Evolutionary conservation across 2,113 vertebrate species (phyloP).

Genomic region (Microcebus griseorufus): DNA sequence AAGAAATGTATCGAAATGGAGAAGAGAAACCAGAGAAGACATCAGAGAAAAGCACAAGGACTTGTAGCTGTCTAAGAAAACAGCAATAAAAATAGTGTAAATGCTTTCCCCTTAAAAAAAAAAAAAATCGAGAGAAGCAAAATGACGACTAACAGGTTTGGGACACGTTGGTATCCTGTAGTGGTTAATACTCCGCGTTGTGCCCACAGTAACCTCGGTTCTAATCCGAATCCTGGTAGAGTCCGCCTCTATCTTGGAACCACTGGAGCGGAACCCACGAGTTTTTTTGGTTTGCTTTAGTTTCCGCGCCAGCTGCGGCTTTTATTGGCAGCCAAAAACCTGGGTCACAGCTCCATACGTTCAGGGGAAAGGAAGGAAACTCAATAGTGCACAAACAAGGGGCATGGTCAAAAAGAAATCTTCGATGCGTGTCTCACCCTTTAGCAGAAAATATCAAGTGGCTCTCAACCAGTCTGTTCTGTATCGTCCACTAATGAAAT

Average conservation of each 20-base stretch:
- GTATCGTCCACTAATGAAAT: not conserved
- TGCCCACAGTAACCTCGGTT: not conserved
- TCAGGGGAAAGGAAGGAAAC: no score
- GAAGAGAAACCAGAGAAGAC: not conserved
- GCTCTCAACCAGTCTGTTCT: not conserved
- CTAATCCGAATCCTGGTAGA: not conserved
- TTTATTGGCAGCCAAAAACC: not conserved
- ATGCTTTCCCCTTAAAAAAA: not conserved
- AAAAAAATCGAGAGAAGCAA: not conserved
- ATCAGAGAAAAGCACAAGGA: not conserved
- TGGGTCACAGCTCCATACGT: no score
- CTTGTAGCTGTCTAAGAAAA: not conserved
- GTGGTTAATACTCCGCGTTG: not conserved
- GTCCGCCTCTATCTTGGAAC: not conserved
- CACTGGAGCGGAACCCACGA: not conserved
- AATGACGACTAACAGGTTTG: not conserved
- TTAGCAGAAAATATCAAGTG: not conserved
- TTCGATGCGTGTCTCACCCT: not conserved
- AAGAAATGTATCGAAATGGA: not conserved
- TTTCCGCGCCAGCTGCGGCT: not conserved
- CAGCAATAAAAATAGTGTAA: not conserved
- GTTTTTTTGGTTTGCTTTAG: not conserved
- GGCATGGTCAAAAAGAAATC: not conserved
- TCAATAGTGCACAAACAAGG: not conserved
- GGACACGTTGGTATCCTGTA: not conserved